phyloP scores from a whole-genome alignment of 2,113 vertebrate species.

The Pachycephala philippinensis region DNA sequence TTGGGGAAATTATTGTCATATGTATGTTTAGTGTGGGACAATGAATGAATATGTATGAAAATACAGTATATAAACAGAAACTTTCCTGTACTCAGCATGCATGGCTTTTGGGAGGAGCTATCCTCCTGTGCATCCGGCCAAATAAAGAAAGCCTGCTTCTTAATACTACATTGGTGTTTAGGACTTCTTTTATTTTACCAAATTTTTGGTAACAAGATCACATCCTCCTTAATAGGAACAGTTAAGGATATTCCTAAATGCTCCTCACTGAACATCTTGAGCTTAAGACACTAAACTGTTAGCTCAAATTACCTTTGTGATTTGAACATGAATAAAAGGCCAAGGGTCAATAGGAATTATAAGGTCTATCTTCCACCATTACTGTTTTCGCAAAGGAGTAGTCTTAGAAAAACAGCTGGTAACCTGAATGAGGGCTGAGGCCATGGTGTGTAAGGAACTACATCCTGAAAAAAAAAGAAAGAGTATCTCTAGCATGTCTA shows the following conservation, averaged over 20 bases:
- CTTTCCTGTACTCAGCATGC: neutral
- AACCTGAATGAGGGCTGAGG: neutral
- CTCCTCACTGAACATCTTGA: neutral
- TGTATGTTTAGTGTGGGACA: neutral
- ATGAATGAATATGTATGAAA: neutral
- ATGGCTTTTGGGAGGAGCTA: neutral
- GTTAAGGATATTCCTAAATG: neutral
- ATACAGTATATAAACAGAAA: neutral
- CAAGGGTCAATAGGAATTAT: neutral
- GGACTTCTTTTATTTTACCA: neutral
- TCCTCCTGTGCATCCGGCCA: fast-evolving
- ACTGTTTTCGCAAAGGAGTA: neutral
- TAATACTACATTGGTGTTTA: neutral
- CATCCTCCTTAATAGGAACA: neutral
- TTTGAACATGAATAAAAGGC: neutral
- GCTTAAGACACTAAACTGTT: neutral
- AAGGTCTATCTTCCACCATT: neutral
- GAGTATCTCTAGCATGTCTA: neutral
- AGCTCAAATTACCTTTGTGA: neutral
- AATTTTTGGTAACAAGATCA: neutral
- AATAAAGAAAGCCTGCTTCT: neutral
- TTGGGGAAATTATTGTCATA: neutral
- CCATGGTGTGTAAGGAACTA: neutral
- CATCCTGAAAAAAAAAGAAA: neutral
- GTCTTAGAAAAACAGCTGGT: neutral